phyloP scores from a whole-genome alignment of 1,140 invertebrate species.

The Vanessa tameamea region DNA sequence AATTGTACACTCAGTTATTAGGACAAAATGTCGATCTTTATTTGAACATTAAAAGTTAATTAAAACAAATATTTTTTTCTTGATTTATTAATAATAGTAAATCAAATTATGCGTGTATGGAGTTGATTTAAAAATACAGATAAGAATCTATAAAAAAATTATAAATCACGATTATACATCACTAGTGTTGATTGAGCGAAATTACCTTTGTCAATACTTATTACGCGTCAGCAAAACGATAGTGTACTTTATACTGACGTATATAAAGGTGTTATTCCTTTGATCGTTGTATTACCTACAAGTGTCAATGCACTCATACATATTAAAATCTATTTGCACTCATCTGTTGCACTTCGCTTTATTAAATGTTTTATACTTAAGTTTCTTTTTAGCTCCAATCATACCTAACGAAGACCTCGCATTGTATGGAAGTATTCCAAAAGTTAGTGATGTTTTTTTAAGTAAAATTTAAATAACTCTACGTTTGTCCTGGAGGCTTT shows the following conservation, averaged over 20 bases:
- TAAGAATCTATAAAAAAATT: constrained; percentile 2
- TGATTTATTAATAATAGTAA: too few species aligned
- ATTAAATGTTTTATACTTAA: constrained; percentile 49
- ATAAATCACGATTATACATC: constrained; percentile 29
- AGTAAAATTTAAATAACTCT: too few species aligned
- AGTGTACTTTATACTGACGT: constrained; percentile 32
- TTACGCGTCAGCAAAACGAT: constrained; percentile 27
- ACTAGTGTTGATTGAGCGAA: constrained; percentile 37
- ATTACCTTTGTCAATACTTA: constrained; percentile 49
- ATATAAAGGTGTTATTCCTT: constrained; percentile 32
- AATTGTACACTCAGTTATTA: too few species aligned
- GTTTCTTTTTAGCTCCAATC: constrained; percentile 36
- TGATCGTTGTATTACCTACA: constrained; percentile 17
- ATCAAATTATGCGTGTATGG: background rate
- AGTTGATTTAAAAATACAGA: background rate
- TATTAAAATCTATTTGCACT: constrained; percentile 56
- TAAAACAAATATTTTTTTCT: too few species aligned
- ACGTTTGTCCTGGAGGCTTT: too few species aligned
- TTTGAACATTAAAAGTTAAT: too few species aligned
- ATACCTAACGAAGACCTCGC: constrained; percentile 28
- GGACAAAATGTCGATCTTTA: too few species aligned
- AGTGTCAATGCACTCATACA: constrained; percentile 52
- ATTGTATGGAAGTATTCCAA: background rate
- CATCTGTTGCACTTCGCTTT: constrained; percentile 51
- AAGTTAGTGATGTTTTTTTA: background rate